These are phyloP conservation scores for Nymphalis c-album DNA, from an alignment of 2,888 invertebrate species.

Conservation along the genomic window DNA sequence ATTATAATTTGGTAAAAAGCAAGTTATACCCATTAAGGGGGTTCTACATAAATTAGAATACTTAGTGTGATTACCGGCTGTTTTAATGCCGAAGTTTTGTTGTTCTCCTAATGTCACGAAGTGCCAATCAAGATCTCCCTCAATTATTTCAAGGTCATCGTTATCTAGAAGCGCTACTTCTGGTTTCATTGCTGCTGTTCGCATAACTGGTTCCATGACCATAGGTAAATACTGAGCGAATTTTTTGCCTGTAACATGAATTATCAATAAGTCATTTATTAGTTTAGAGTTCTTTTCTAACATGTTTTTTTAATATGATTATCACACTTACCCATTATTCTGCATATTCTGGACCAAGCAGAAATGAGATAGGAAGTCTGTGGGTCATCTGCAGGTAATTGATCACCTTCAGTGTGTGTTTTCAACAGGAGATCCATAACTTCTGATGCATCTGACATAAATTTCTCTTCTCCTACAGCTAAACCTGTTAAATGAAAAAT, in stretches of 20 bases:
- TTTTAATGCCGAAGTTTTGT: conserved; percentile 96
- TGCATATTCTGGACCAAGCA: conserved; percentile 99
- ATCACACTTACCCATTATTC: conserved; percentile 84
- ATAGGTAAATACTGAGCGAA: conserved; percentile 95
- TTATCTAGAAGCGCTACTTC: conserved; percentile 95
- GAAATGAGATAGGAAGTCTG: conserved; percentile 98
- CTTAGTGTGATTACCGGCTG: conserved; percentile 82
- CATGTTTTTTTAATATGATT: too few relatives aligned
- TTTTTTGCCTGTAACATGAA: conserved; percentile 82
- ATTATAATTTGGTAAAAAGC: too few relatives aligned
- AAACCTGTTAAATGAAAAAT: conserved; percentile 60
- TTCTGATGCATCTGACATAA: conserved; percentile 94
- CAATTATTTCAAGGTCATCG: conserved; percentile 90
- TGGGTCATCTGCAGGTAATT: conserved; percentile 96
- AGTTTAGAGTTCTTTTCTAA: too few relatives aligned
- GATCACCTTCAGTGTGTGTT: conserved; percentile 92
- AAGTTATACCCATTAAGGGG: too few relatives aligned
- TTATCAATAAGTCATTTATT: background rate
- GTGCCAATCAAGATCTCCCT: conserved; percentile 95
- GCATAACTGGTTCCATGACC: conserved; percentile 97
- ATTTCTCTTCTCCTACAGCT: conserved; percentile 91
- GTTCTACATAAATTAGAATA: too few relatives aligned
- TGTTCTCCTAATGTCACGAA: conserved; percentile 96
- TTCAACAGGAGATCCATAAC: conserved; percentile 97
- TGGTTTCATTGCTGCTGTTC: conserved; percentile 95